phyloP scores from a whole-genome alignment of 1,140 invertebrate genomes.

The Drosophila mojavensis region DNA sequence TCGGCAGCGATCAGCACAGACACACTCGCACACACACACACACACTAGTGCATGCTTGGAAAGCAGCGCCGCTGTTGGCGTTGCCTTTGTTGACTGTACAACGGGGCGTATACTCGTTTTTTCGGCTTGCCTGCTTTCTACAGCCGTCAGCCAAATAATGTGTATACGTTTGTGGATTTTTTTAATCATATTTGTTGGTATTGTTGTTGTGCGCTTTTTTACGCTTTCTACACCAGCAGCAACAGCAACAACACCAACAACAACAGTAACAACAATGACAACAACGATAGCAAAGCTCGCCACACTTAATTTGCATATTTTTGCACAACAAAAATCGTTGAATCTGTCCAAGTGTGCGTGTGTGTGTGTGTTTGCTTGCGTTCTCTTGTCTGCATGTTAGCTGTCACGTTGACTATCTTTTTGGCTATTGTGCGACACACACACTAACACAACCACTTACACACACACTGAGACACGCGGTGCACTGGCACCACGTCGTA shows the following conservation, averaged over 20 bases:
- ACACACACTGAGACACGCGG: constrained; percentile 21
- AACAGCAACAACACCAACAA: constrained; percentile 31
- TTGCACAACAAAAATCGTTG: constrained; percentile 61
- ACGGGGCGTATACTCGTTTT: constrained; percentile 77
- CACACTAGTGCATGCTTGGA: constrained; percentile 3
- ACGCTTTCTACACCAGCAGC: constrained; percentile 69
- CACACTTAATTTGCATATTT: constrained; percentile 81
- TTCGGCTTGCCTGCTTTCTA: constrained; percentile 67
- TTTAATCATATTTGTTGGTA: constrained; percentile 39
- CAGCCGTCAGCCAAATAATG: constrained; percentile 64
- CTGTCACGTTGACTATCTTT: constrained; percentile 76
- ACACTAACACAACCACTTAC: constrained; percentile 23
- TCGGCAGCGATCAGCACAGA: constrained; percentile 41
- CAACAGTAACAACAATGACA: constrained; percentile 27
- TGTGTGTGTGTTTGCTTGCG: constrained; percentile 21
- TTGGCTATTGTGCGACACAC: constrained; percentile 52
- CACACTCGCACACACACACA: constrained; percentile 24
- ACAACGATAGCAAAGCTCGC: constrained; percentile 58
- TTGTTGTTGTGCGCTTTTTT: constrained; percentile 62
- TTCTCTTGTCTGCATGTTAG: constrained; percentile 46
- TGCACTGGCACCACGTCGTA: constrained; percentile 64
- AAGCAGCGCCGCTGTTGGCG: constrained; percentile 17
- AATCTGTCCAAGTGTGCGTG: constrained; percentile 30
- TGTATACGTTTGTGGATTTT: constrained; percentile 53
- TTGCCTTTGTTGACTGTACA: constrained; percentile 65